These are phyloP conservation scores for Nesometra sesokonis DNA, from an alignment of 35 echinoderm and acorn worm genomes.

Conservation along the genomic window DNA sequence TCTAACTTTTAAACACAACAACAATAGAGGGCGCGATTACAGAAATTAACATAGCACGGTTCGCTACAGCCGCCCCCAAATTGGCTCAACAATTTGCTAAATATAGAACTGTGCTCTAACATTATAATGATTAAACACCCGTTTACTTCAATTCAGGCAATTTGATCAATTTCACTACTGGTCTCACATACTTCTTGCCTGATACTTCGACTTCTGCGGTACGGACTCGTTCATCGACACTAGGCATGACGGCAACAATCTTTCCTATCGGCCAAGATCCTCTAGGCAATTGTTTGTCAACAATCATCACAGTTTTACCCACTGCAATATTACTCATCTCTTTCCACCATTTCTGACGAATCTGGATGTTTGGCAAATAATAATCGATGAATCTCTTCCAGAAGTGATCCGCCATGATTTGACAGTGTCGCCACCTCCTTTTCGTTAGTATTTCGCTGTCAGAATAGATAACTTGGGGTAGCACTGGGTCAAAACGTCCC, in stretches of 20 bases:
- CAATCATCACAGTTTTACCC: not conserved
- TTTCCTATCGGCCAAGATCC: not conserved
- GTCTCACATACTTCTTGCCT: not conserved
- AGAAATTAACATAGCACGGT: too few species aligned
- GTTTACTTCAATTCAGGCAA: not conserved
- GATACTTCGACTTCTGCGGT: not conserved
- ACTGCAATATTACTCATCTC: not conserved
- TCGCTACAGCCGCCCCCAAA: too few species aligned
- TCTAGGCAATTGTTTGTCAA: not conserved
- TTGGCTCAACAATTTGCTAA: too few species aligned
- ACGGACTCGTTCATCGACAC: not conserved
- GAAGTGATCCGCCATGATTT: constrained; percentile 29
- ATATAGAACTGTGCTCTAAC: too few species aligned
- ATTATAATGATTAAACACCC: not conserved
- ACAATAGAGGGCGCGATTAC: too few species aligned
- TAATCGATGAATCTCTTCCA: constrained; percentile 22
- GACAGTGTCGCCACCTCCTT: constrained; percentile 32
- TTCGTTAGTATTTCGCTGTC: too few species aligned
- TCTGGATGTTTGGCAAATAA: constrained; percentile 12
- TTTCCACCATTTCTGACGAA: constrained; percentile 29
- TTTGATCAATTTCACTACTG: not conserved
- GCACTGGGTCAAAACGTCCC: too few species aligned
- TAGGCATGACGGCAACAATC: not conserved
- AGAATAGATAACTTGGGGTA: too few species aligned
- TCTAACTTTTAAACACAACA: too few species aligned